Evolutionary conservation across 2,888 invertebrate species (phyloP), one percentile per base, ranked within the genome.

Genomic region (Tethea ocularis): DNA sequence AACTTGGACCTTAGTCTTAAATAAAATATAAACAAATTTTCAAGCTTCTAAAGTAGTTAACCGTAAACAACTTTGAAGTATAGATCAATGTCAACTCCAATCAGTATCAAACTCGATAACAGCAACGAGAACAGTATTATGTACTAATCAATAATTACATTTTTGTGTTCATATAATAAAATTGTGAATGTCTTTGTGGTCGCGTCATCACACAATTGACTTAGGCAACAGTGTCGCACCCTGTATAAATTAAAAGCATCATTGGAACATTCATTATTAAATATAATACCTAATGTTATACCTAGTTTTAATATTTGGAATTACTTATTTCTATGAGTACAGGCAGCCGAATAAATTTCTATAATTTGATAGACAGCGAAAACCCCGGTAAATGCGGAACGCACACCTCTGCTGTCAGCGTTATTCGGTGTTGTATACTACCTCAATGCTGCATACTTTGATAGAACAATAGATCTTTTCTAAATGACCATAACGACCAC

Each of bases 231-330:
- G 57, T 61, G 52, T 57, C 62, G 57, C 61, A 64, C 64, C 67
- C 67, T 67, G 67, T 67, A 60, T 60, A 58, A 53, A 60, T 55
- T 56, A 63, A 63, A 59, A 62, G 57, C 63, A 61, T 62, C 60
- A 59, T 46, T 29, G 24, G 38, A 51, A 54, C 29, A n/a, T 38
- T 38, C 13, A 52, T 24, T 46, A 53, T 38, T 22, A 59, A 59
- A 62, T 57, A 62, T 59, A 59, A 59, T n/a, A 38, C 15, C 38
- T 20, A 46, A 46, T 15, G 20, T 46, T 6, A 6, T 20, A 20
- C 20, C 41, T 46, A 46, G 10, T 7, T 10, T 46, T 46, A 41
- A 17, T 41, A 46, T 46, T 46, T 46, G 46, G 20, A 46, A 46
- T 46, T 2, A 20, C 8, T 7, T 41, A 15, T n/a, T 4, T 46